Conservation (phyloP, 35 echinoderm and acorn worm species). For the Strongylocentrotus purpuratus region DNA sequence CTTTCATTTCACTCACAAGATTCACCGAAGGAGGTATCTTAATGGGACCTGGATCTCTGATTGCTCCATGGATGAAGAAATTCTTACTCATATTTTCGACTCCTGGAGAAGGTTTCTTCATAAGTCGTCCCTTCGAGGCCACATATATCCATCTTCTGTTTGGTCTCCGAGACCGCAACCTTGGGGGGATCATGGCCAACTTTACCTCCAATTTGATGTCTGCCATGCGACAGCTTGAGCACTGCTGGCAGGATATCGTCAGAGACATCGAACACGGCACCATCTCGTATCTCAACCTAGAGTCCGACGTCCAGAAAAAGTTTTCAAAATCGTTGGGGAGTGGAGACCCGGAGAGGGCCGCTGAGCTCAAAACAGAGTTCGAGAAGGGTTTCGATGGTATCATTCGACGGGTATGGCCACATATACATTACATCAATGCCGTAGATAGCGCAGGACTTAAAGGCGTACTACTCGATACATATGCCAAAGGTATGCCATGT, state of each 20-base stretch:
- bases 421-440: conserved; percentile 32
- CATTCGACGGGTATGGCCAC: conserved; percentile 57
- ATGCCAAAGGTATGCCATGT: conserved; percentile 60
- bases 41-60: not conserved
- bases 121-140: conserved; percentile 43
- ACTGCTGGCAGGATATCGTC: conserved; percentile 58
- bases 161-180: conserved; percentile 62
- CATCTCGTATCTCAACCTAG: conserved; percentile 56
- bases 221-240: conserved; percentile 53
- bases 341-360: conserved; percentile 54
- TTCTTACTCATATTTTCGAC: not conserved
- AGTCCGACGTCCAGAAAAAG: conserved; percentile 34
- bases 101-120: not conserved
- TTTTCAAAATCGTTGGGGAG: conserved; percentile 41
- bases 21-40: not conserved
- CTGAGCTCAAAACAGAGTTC: conserved; percentile 50
- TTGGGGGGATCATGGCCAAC: conserved; percentile 6
- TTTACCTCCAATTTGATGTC: conserved; percentile 53
- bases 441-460: conserved; percentile 52
- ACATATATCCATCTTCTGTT: conserved; percentile 78
- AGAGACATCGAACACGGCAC: conserved; percentile 51
- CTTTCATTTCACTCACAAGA: too few relatives aligned
- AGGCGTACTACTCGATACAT: conserved; percentile 26
- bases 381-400: conserved; percentile 68
- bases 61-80: not conserved